Percentiles rank a stretch among this genome's conserved stretches.
phyloP scores from a whole-genome alignment of 1,140 invertebrate species.

The Galleria mellonella region DNA sequence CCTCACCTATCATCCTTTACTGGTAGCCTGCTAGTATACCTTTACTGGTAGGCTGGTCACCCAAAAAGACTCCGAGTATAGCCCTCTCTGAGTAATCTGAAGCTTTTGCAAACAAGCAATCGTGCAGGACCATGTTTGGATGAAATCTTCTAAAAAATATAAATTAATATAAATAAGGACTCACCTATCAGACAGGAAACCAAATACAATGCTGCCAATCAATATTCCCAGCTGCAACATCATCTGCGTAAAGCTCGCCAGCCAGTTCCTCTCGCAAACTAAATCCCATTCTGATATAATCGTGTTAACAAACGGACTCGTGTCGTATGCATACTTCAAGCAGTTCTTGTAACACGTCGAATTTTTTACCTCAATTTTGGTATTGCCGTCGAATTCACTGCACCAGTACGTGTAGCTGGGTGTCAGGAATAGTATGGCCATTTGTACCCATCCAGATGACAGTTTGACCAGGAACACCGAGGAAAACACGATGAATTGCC shows the following conservation, averaged over 20 bases:
- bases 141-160: too few relatives aligned
- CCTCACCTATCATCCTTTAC: too few relatives aligned
- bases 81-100: too few relatives aligned
- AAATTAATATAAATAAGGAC: too few relatives aligned
- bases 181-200: slow-evolving; percentile 69
- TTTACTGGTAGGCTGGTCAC: too few relatives aligned
- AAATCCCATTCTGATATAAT: slow-evolving; percentile 74
- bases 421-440: slow-evolving; percentile 69
- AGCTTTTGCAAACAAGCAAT: too few relatives aligned
- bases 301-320: slow-evolving; percentile 56
- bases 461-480: slow-evolving; percentile 73
- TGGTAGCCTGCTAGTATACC: too few relatives aligned
- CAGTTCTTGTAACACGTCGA: slow-evolving; percentile 45
- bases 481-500: slow-evolving; percentile 72
- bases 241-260: slow-evolving; percentile 71
- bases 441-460: slow-evolving; percentile 75
- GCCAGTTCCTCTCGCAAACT: slow-evolving; percentile 62
- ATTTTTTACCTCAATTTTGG: slow-evolving; percentile 15
- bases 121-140: too few relatives aligned
- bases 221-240: slow-evolving; percentile 71
- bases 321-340: slow-evolving; percentile 55
- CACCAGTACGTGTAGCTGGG: slow-evolving; percentile 38
- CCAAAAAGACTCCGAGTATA: too few relatives aligned
- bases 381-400: slow-evolving; percentile 14
- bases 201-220: slow-evolving; percentile 72